phyloP scores from a whole-genome alignment of 2,113 vertebrate genomes.

The Myotis davidii region DNA sequence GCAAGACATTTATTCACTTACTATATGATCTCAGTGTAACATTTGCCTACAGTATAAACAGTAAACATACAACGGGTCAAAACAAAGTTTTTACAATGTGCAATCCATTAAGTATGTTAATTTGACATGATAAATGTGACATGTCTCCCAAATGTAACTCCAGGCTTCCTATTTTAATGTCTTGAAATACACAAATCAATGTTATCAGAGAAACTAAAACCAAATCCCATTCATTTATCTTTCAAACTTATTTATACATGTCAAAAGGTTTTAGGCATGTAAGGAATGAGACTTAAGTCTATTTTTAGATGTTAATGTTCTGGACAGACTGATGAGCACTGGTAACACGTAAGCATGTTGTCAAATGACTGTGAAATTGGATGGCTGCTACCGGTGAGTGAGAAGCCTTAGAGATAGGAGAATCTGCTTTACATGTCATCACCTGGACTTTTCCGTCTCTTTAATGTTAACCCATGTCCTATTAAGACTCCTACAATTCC shows the following conservation, averaged over 20 bases:
- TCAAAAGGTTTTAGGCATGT: not conserved
- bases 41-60: conserved; percentile 60
- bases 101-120: not conserved
- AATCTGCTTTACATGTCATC: not conserved
- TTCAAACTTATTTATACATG: not conserved
- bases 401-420: not conserved
- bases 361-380: not conserved
- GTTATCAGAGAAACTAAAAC: not conserved
- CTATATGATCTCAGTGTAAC: conserved; percentile 67
- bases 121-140: not conserved
- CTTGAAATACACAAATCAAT: conserved; percentile 48
- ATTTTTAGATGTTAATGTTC: not conserved
- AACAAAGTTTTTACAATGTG: conserved; percentile 50
- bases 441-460: not conserved
- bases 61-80: conserved; percentile 38
- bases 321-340: not conserved
- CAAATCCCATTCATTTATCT: conserved; percentile 1
- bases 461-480: not conserved
- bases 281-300: not conserved
- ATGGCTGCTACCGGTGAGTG: not conserved
- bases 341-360: not conserved
- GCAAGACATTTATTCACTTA: conserved; percentile 67
- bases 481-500: not conserved
- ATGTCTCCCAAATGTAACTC: not conserved
- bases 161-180: conserved; percentile 52